These are phyloP conservation scores for Ageneiosus marmoratus DNA, from an alignment of 2,113 vertebrate genomes.

Conservation along the genomic window DNA sequence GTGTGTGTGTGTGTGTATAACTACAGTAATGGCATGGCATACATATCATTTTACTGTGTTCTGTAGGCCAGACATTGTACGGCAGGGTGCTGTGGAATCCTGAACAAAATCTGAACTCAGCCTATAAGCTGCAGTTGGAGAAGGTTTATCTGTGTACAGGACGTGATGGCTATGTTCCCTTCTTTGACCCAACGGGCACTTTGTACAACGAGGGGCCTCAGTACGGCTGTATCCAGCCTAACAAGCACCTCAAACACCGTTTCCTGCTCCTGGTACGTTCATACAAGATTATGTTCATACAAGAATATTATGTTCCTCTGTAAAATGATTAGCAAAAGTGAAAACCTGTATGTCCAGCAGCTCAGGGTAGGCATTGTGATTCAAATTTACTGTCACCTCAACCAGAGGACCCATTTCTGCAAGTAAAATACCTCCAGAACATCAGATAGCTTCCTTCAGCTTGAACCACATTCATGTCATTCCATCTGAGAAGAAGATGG, in stretches of 20 bases:
- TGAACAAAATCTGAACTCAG: slow-evolving; percentile 91
- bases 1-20: neutral
- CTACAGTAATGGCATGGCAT: neutral
- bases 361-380: too few species aligned
- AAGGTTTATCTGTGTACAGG: slow-evolving; percentile 97
- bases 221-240: slow-evolving; percentile 96
- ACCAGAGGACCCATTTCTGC: too few species aligned
- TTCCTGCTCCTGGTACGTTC: slow-evolving; percentile 89
- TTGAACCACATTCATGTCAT: neutral
- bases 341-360: too few species aligned
- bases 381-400: too few species aligned
- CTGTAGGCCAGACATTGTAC: slow-evolving; percentile 88
- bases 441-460: too few species aligned
- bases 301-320: too few species aligned
- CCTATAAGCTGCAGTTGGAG: slow-evolving; percentile 92
- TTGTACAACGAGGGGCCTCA: slow-evolving; percentile 96
- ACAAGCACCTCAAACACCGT: slow-evolving; percentile 91
- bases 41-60: slow-evolving; percentile 17
- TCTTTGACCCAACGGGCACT: slow-evolving; percentile 94
- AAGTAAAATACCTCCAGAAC: too few species aligned
- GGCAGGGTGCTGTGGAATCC: slow-evolving; percentile 95
- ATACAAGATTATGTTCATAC: neutral
- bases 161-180: slow-evolving; percentile 91
- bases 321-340: too few species aligned
- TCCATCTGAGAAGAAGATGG: neutral